phyloP scores from a whole-genome alignment of 2,888 invertebrate species.

The Nebria brevicollis region DNA sequence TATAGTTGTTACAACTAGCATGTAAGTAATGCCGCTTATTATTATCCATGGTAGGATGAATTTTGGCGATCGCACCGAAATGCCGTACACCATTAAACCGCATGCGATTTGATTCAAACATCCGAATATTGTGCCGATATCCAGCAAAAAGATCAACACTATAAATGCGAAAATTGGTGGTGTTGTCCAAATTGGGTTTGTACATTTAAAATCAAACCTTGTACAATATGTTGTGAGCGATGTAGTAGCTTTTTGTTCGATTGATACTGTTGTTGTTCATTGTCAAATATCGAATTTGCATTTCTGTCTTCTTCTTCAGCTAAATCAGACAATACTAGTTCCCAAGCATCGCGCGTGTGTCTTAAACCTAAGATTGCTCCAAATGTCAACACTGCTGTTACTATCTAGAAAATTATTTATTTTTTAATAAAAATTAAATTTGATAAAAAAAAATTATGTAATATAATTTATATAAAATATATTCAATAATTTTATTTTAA shows the following conservation, averaged over 20 bases:
- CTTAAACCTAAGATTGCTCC: constrained; percentile 55
- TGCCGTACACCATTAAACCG: constrained; percentile 54
- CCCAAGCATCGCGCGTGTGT: constrained; percentile 56
- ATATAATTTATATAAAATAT: no score
- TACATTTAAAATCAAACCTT: constrained; percentile 19
- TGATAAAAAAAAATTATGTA: no score
- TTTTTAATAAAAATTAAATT: background rate
- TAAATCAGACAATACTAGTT: constrained; percentile 55
- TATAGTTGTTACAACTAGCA: constrained; percentile 50
- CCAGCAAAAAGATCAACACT: constrained; percentile 54
- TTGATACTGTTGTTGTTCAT: constrained; percentile 39
- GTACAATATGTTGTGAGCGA: constrained; percentile 32
- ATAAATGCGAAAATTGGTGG: constrained; percentile 36
- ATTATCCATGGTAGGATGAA: constrained; percentile 55
- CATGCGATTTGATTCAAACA: constrained; percentile 53
- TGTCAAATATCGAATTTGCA: constrained; percentile 37
- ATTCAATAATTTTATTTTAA: no score
- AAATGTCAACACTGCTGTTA: constrained; percentile 55
- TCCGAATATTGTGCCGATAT: constrained; percentile 54
- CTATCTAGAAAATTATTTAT: constrained; percentile 50
- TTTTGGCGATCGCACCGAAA: constrained; percentile 52
- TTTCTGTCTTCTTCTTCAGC: constrained; percentile 53
- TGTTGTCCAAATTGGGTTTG: background rate
- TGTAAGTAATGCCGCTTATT: constrained; percentile 52
- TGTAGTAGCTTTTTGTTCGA: constrained; percentile 32